phyloP scores from a whole-genome alignment of 2,113 vertebrate genomes.

The Lepidothrix coronata region DNA sequence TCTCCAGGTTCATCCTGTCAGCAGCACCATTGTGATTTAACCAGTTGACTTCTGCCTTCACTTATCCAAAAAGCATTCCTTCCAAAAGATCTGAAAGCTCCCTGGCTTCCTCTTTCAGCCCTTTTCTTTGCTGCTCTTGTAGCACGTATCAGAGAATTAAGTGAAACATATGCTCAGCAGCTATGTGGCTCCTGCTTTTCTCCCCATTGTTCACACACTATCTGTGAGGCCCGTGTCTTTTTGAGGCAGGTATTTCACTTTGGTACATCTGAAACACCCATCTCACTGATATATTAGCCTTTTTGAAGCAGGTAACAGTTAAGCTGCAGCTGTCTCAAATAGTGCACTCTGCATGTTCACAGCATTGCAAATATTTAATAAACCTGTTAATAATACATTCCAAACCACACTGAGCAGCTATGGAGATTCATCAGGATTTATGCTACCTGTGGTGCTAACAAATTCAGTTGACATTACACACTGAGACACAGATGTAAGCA shows the following conservation, averaged over 20 bases:
- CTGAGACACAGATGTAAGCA: background rate
- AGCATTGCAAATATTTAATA: slow-evolving; percentile 31
- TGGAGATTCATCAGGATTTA: slow-evolving; percentile 22
- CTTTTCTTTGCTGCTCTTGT: background rate
- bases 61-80: background rate
- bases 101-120: background rate
- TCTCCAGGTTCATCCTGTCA: background rate
- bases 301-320: background rate
- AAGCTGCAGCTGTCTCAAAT: background rate
- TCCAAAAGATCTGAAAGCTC: background rate
- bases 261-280: background rate
- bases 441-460: slow-evolving; percentile 21
- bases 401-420: background rate
- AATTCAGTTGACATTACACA: background rate
- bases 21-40: background rate
- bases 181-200: background rate
- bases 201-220: background rate
- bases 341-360: background rate
- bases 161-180: background rate
- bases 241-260: background rate
- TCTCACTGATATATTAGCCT: background rate
- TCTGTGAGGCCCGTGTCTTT: background rate
- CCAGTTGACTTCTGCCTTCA: background rate
- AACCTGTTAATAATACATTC: slow-evolving; percentile 35
- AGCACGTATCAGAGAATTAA: background rate